Base-by-base conservation (phyloP, 1,140 invertebrate species). In the Brachionus plicatilis region DNA sequence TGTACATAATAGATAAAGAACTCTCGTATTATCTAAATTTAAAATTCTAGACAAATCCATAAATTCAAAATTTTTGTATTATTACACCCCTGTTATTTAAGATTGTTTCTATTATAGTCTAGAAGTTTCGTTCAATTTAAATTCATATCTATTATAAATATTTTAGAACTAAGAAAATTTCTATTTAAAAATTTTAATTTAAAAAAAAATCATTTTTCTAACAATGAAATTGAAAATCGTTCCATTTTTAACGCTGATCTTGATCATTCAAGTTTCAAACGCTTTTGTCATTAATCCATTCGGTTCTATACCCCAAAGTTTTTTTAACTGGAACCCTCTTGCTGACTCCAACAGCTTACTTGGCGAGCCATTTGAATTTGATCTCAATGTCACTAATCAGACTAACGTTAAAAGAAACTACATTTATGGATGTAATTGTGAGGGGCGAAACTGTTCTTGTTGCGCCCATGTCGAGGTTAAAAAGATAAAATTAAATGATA, bases 341-440 rank as follows among this genome's bases (percentile, higher is more conserved):
- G 17, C 12, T 9, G 43, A n/a, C 20, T 3, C 47, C 2, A 76
- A 12, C 2, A 27, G 11, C 2, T 50, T 12, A 12, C 14, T 76
- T 27, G 72, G 27, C 0, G 43, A 76, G 5, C 27, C 72, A 14
- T 14, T 50, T 27, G 24, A 76, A 29, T 11, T 50, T 8, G 70
- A 75, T 37, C 27, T 6, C 9, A 75, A 75, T 76, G 24, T 1
- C 24, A 20, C 29, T 43, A 72, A 72, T 20, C n/a, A 43, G 68
- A 76, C 72, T 6, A 11, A 24, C 33, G 11, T 76, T 9, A 76
- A 50, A 50, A 76, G 72, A 76, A 50, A 76, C 24, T 76, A 76
- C 20, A 9, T 27, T 20, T 76, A 76, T 47, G 72, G 79, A 41
- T 82, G 79, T 20, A 68, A 82, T 45, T 82, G 79, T 65, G 37